These are phyloP conservation scores for Drosophila ficusphila DNA, from an alignment of 1,140 invertebrate genomes.

Conservation along the genomic window DNA sequence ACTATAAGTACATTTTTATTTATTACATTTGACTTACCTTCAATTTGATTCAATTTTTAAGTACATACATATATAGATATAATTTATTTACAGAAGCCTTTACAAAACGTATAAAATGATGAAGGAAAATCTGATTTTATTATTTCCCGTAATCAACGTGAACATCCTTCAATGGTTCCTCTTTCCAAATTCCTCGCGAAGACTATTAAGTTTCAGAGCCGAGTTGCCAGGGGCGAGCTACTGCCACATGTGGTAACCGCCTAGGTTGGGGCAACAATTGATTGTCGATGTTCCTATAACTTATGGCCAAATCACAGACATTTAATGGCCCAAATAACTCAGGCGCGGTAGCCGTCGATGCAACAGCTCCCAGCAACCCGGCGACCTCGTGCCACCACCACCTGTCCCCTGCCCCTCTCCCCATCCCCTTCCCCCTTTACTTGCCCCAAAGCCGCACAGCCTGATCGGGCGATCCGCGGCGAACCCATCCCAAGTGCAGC, in stretches of 20 bases:
- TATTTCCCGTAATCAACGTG: background rate
- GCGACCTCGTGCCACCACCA: too few species aligned
- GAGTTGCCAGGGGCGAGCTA: constrained; percentile 34
- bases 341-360: constrained; percentile 42
- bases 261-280: constrained; percentile 56
- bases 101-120: background rate
- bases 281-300: constrained; percentile 68
- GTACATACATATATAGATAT: too few species aligned
- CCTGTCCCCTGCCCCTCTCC: constrained; percentile 3
- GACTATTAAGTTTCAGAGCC: constrained; percentile 41
- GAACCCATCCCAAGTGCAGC: constrained; percentile 48
- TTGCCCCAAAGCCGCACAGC: background rate
- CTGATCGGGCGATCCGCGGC: constrained; percentile 19
- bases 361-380: constrained; percentile 15
- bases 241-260: constrained; percentile 55
- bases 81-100: background rate
- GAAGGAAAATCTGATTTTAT: too few species aligned
- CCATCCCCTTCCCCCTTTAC: too few species aligned
- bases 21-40: too few species aligned
- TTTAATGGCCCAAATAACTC: constrained; percentile 78
- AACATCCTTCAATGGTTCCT: background rate
- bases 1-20: too few species aligned
- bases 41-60: too few species aligned
- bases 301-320: constrained; percentile 75
- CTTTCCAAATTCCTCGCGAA: constrained; percentile 19